These are phyloP conservation scores for Lampropteryx suffumata DNA, from an alignment of 2,888 invertebrate genomes.

Conservation along the genomic window DNA sequence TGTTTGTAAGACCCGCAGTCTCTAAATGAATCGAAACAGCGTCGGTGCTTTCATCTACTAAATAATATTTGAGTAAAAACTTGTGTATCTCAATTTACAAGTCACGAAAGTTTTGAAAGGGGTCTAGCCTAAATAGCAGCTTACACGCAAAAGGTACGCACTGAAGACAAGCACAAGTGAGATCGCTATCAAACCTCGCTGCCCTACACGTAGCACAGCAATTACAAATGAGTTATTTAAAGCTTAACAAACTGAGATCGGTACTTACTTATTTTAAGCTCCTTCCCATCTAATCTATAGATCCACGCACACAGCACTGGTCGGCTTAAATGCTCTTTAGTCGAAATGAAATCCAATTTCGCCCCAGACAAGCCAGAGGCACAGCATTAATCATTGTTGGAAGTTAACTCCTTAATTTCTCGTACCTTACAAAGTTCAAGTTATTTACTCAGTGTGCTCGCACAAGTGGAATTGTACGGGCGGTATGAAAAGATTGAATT, in stretches of 20 bases:
- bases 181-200: constrained; percentile 58
- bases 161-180: constrained; percentile 47
- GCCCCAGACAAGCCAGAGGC: constrained; percentile 30
- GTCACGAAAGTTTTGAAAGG: no score
- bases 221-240: constrained; percentile 69
- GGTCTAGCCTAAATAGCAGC: constrained; percentile 43
- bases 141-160: constrained; percentile 49
- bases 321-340: constrained; percentile 41
- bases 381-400: constrained; percentile 40
- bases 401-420: constrained; percentile 39
- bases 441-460: constrained; percentile 47
- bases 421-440: constrained; percentile 39
- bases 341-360: constrained; percentile 36
- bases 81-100: no score
- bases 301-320: constrained; percentile 52
- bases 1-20: no score
- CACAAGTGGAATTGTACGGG: constrained; percentile 53
- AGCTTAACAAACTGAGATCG: constrained; percentile 51
- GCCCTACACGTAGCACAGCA: constrained; percentile 54
- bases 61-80: no score
- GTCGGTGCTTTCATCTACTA: no score
- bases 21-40: no score
- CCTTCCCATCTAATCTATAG: constrained; percentile 60
- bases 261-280: constrained; percentile 50
- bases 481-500: constrained; percentile 74